A percentile compares a stretch with the other conserved stretches of the same genome.
Conservation (phyloP, 1,140 invertebrate genomes). For the Orchestia grillus region DNA sequence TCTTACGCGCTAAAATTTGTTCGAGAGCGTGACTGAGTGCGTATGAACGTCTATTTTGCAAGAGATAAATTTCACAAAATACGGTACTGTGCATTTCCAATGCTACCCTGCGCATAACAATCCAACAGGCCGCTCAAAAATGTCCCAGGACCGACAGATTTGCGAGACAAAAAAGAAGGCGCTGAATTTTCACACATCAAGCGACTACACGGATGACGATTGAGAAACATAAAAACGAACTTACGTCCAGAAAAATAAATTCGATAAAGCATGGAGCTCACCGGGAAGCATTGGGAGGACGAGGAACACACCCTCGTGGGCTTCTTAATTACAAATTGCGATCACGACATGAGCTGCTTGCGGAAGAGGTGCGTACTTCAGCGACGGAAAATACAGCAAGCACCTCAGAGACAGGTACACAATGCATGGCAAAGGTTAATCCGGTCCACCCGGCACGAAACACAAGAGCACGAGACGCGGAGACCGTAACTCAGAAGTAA, state of each 20-base stretch:
- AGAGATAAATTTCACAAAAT: neutral
- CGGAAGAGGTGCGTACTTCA: neutral
- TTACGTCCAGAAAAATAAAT: neutral
- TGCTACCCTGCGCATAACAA: neutral
- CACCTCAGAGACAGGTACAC: neutral
- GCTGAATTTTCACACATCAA: neutral
- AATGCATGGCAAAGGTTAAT: slow-evolving; percentile 9
- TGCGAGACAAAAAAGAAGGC: neutral
- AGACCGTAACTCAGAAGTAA: neutral
- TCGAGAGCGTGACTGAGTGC: neutral
- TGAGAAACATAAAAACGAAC: neutral
- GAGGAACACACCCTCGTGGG: too few relatives aligned
- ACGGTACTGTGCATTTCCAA: neutral
- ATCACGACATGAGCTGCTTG: neutral
- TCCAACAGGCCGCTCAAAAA: neutral
- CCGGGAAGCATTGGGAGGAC: too few relatives aligned
- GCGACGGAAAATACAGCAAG: neutral
- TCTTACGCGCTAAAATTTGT: too few relatives aligned
- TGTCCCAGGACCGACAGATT: neutral
- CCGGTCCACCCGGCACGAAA: neutral
- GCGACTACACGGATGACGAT: neutral
- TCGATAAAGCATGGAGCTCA: neutral
- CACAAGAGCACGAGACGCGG: neutral
- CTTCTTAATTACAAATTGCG: neutral
- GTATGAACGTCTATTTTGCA: neutral